A percentile compares a stretch with the other conserved stretches of the same genome.
These are phyloP conservation scores for Drosophila mimetica DNA, from an alignment of 2,888 invertebrate species.

Conservation along the genomic window DNA sequence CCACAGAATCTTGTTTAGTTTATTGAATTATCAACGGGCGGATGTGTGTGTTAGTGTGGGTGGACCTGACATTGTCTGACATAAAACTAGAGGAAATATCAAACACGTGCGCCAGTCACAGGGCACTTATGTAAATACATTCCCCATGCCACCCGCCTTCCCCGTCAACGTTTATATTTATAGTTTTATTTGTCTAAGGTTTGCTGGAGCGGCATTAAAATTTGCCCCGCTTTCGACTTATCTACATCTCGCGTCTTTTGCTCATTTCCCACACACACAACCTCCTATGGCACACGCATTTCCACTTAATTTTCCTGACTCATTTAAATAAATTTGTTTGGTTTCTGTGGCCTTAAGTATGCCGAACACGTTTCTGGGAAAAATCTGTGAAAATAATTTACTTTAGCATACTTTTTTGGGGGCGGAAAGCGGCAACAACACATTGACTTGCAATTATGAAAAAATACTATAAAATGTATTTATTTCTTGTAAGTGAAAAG, in stretches of 20 bases:
- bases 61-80: conserved; percentile 47
- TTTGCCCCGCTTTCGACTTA: conserved; percentile 41
- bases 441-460: conserved; percentile 33
- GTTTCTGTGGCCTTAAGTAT: conserved; percentile 22
- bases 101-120: conserved; percentile 64
- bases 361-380: conserved; percentile 20
- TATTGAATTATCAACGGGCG: conserved; percentile 76
- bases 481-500: conserved; percentile 2
- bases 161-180: conserved; percentile 56
- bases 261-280: conserved; percentile 12
- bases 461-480: conserved; percentile 31
- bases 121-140: conserved; percentile 74
- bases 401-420: conserved; percentile 26
- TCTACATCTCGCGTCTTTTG: conserved; percentile 61
- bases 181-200: conserved; percentile 72
- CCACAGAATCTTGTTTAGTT: conserved; percentile 75
- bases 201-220: conserved; percentile 39
- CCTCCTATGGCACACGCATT: conserved; percentile 22
- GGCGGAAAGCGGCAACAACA: conserved; percentile 18
- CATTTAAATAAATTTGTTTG: conserved; percentile 68
- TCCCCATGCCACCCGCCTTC: neutral
- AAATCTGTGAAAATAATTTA: conserved; percentile 28
- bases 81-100: conserved; percentile 76
- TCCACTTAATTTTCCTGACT: conserved; percentile 63
- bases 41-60: conserved; percentile 16